Conservation (phyloP, 2,797 vertebrate genomes). For the Acomys russatus region DNA sequence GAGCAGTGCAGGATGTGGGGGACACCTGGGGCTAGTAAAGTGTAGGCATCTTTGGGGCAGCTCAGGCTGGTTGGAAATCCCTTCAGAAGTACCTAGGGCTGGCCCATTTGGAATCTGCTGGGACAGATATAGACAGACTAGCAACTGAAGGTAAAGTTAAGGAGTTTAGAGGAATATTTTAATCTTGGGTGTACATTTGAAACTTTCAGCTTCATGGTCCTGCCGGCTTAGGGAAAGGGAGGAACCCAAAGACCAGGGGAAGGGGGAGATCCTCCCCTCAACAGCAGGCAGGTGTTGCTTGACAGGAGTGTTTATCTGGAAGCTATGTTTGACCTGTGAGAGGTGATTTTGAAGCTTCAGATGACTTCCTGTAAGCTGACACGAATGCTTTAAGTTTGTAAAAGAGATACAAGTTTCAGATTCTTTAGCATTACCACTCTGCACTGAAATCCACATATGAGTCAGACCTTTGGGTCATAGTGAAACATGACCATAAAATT, state of each 20-base stretch:
- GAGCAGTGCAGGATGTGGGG: neutral
- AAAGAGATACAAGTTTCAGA: neutral
- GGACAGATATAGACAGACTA: neutral
- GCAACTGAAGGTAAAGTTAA: neutral
- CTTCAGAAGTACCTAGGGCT: neutral
- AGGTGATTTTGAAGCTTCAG: neutral
- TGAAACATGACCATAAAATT: too few species aligned
- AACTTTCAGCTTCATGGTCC: neutral
- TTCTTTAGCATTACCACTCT: neutral
- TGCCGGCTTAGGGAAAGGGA: neutral
- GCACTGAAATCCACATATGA: neutral
- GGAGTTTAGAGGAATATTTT: neutral
- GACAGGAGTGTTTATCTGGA: neutral
- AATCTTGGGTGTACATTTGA: neutral
- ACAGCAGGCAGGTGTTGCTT: neutral
- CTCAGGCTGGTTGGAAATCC: neutral
- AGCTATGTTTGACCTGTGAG: neutral
- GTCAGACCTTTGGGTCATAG: too few species aligned
- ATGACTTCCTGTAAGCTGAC: neutral
- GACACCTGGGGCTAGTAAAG: neutral
- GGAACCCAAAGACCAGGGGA: neutral
- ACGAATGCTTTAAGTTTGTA: neutral
- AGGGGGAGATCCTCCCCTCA: neutral
- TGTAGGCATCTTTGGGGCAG: neutral
- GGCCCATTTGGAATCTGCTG: neutral